Evolutionary conservation across 2,113 vertebrate species (phyloP).

Genomic region (Acrocephalus kingi): DNA sequence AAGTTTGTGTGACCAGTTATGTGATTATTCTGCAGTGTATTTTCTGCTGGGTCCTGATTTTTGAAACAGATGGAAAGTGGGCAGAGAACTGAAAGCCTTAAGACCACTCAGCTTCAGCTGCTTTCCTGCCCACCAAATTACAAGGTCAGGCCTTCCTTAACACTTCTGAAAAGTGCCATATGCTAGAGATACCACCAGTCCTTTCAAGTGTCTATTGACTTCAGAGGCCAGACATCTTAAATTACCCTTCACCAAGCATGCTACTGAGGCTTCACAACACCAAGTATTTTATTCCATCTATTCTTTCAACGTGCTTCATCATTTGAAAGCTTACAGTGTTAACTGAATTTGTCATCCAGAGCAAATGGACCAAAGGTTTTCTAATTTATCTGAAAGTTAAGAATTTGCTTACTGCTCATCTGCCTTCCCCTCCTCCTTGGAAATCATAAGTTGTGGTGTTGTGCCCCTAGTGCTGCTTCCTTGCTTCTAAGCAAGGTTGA

Average conservation of each 20-base stretch:
- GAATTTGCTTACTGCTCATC: background rate
- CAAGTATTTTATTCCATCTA: background rate
- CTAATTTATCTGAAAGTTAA: background rate
- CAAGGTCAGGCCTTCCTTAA: constrained; percentile 17
- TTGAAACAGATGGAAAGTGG: constrained; percentile 39
- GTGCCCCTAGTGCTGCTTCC: background rate
- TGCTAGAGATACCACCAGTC: background rate
- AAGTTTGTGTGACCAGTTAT: background rate
- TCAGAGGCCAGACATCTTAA: background rate
- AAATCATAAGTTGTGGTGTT: background rate
- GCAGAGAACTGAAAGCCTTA: constrained; percentile 28
- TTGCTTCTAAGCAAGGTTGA: background rate
- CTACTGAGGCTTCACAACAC: background rate
- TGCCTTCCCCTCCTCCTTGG: background rate
- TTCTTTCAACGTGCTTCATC: background rate
- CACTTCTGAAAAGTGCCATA: constrained; percentile 10
- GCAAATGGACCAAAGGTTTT: background rate
- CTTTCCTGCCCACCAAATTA: constrained; percentile 15
- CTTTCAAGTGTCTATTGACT: background rate
- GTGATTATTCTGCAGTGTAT: background rate
- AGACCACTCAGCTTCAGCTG: constrained; percentile 32
- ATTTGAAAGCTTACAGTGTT: background rate
- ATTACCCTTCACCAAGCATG: background rate
- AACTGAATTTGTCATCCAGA: background rate
- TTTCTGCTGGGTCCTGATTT: background rate